Conservation (phyloP, 2,888 invertebrate genomes). For the Mechanitis messenoides region DNA sequence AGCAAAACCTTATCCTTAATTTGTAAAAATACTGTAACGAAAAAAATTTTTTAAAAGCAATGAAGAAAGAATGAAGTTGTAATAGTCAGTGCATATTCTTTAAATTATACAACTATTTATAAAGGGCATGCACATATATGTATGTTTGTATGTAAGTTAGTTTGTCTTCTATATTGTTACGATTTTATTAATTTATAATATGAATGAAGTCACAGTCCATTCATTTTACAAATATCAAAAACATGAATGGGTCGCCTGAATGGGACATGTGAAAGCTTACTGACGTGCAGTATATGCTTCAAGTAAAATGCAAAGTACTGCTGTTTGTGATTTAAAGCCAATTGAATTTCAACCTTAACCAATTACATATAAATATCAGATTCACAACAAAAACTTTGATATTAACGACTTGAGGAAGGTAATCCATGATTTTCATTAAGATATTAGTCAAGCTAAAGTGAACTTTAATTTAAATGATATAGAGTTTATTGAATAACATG, state of each 20-base stretch:
- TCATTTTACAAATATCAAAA: slow-evolving; percentile 38
- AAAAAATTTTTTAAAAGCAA: no score
- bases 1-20: no score
- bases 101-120: no score
- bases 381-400: slow-evolving; percentile 15
- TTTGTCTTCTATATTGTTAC: neutral
- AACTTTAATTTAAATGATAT: slow-evolving; percentile 10
- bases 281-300: slow-evolving; percentile 44
- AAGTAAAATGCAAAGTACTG: slow-evolving; percentile 25
- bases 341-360: slow-evolving; percentile 24
- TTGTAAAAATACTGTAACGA: no score
- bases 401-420: slow-evolving; percentile 12
- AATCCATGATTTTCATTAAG: slow-evolving; percentile 8
- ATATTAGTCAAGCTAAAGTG: slow-evolving; percentile 11
- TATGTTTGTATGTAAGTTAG: no score
- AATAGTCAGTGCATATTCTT: no score
- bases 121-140: no score
- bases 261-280: slow-evolving; percentile 53
- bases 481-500: slow-evolving; percentile 11
- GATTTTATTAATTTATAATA: slow-evolving; percentile 12
- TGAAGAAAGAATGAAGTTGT: no score
- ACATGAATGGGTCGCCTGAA: slow-evolving; percentile 60
- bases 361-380: slow-evolving; percentile 18
- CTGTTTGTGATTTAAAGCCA: slow-evolving; percentile 5
- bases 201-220: slow-evolving; percentile 40